A percentile compares a stretch with the other conserved stretches of the same genome.
Evolutionary conservation across 2,888 invertebrate genomes (phyloP).

Genomic region (Diaprepes abbreviatus): DNA sequence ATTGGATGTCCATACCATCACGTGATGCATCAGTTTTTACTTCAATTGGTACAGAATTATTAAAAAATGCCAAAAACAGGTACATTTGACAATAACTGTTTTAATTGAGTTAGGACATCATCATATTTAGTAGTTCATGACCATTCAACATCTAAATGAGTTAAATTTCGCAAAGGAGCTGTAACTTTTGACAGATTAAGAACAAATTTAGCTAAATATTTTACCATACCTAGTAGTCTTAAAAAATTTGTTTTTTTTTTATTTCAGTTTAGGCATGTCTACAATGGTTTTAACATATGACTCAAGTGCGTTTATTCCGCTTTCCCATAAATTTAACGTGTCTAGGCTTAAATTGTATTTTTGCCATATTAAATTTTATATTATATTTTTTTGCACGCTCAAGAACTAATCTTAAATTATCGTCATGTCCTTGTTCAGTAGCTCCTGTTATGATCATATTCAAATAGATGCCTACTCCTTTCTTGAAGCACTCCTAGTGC

Average conservation of each 20-base stretch:
- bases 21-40: constrained; percentile 58
- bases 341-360: no score
- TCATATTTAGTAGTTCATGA: constrained; percentile 43
- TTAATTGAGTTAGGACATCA: constrained; percentile 48
- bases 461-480: no score
- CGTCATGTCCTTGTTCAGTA: no score
- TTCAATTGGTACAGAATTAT: constrained; percentile 52
- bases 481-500: no score
- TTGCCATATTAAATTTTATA: no score
- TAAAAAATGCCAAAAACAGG: constrained; percentile 54
- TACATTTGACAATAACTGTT: constrained; percentile 51
- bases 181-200: no score
- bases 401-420: no score
- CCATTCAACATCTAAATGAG: constrained; percentile 47
- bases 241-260: constrained; percentile 48
- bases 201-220: constrained; percentile 44
- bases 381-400: no score
- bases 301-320: no score
- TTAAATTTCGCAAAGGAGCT: constrained; percentile 53
- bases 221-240: constrained; percentile 53
- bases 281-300: constrained; percentile 53
- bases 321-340: constrained; percentile 48
- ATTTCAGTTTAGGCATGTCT: constrained; percentile 48
- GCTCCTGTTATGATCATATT: no score
- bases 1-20: constrained; percentile 56